These are phyloP conservation scores for Saimiri boliviensis DNA, from an alignment of 2,113 vertebrate genomes.

Conservation along the genomic window DNA sequence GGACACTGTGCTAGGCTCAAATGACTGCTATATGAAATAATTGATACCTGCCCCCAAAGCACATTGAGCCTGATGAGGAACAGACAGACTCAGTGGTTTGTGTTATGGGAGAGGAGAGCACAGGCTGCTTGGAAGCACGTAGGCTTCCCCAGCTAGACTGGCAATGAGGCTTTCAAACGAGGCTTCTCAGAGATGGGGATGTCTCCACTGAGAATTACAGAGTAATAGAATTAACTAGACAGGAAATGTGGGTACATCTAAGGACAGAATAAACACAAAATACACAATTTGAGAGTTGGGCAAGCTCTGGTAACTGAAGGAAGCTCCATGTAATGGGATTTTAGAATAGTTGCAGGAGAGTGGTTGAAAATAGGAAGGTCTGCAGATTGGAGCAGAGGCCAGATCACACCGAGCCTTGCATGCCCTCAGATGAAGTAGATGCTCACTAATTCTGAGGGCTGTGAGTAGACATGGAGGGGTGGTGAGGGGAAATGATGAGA, in stretches of 20 bases:
- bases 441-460: neutral
- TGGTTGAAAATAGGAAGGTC: neutral
- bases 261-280: neutral
- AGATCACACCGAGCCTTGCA: neutral
- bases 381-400: neutral
- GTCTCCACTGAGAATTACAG: neutral
- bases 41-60: neutral
- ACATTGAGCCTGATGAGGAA: neutral
- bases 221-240: neutral
- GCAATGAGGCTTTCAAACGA: neutral
- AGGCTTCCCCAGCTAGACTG: no score
- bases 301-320: neutral
- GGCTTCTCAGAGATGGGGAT: neutral
- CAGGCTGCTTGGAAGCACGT: neutral
- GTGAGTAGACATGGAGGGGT: accelerated
- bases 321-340: neutral
- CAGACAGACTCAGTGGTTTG: neutral
- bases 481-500: neutral
- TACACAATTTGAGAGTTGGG: neutral
- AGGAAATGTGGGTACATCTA: neutral
- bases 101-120: neutral
- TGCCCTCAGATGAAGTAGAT: neutral
- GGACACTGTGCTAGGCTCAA: neutral
- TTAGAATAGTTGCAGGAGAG: neutral
- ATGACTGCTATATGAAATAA: neutral